phyloP scores from a whole-genome alignment of 2,888 invertebrate species.

The Lydus trimaculatus region DNA sequence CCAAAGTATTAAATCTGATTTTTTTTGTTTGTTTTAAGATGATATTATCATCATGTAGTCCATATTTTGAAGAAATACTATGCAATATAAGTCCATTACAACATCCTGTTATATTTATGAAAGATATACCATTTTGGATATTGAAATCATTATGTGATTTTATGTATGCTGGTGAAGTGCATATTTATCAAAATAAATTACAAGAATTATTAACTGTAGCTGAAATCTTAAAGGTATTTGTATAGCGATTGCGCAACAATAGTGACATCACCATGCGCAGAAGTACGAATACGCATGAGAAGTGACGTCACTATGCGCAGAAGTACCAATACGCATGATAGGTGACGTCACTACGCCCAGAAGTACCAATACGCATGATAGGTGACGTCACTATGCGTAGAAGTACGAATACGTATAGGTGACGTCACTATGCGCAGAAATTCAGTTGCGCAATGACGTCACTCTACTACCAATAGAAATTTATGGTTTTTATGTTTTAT shows the following conservation, averaged over 20 bases:
- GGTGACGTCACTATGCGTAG: no score
- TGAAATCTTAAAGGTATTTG: constrained; percentile 58
- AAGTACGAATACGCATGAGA: no score
- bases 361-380: no score
- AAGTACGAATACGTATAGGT: no score
- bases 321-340: no score
- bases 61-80: constrained; percentile 63
- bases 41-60: constrained; percentile 63
- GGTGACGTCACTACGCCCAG: no score
- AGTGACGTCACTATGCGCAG: no score
- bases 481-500: constrained; percentile 19
- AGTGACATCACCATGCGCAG: no score
- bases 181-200: constrained; percentile 61
- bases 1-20: not conserved
- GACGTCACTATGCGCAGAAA: no score
- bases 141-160: constrained; percentile 63
- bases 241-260: no score
- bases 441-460: no score
- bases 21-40: constrained; percentile 53
- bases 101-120: constrained; percentile 63
- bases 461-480: no score
- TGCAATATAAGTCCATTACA: constrained; percentile 58
- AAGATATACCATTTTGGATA: constrained; percentile 62
- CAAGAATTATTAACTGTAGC: constrained; percentile 61
- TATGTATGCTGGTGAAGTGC: constrained; percentile 65